Evolutionary conservation across 2,113 vertebrate genomes (phyloP).

Genomic region (Gnathonemus longibarbis): DNA sequence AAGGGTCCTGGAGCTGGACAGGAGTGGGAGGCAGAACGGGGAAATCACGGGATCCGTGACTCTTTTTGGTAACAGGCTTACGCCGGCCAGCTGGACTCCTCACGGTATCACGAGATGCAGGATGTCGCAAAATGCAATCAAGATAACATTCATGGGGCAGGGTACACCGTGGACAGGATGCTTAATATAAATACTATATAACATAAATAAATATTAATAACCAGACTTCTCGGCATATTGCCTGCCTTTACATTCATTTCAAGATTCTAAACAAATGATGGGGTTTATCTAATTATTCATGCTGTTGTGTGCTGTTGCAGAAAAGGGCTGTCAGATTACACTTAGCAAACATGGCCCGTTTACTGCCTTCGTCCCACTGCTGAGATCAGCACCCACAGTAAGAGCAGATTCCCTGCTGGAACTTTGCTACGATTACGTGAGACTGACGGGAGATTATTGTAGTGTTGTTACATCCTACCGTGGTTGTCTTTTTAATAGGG

Average conservation of each 20-base stretch:
- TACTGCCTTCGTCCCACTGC: constrained; percentile 72
- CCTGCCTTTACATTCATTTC: not conserved
- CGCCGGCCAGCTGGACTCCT: not conserved
- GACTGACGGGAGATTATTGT: not conserved
- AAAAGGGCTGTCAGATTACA: constrained; percentile 48
- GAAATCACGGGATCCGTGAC: constrained; percentile 51
- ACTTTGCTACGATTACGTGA: not conserved
- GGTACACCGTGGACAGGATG: not conserved
- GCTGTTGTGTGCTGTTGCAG: constrained; percentile 43
- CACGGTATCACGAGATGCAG: not conserved
- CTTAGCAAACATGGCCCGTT: constrained; percentile 74
- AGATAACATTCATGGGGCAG: not conserved
- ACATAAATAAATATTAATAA: not conserved
- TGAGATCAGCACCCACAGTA: constrained; percentile 23
- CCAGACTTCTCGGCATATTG: not conserved
- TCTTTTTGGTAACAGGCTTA: constrained; percentile 58
- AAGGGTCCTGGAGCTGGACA: constrained; percentile 60
- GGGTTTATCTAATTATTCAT: not conserved
- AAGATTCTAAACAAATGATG: not conserved
- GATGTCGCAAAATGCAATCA: not conserved
- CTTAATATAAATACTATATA: not conserved
- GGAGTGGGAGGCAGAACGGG: constrained; percentile 35
- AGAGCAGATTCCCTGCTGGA: not conserved
- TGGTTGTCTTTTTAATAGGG: not conserved
- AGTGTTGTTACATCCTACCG: not conserved